These are phyloP conservation scores for Oophaga pumilio DNA, from an alignment of 2,113 vertebrate genomes.

Conservation along the genomic window DNA sequence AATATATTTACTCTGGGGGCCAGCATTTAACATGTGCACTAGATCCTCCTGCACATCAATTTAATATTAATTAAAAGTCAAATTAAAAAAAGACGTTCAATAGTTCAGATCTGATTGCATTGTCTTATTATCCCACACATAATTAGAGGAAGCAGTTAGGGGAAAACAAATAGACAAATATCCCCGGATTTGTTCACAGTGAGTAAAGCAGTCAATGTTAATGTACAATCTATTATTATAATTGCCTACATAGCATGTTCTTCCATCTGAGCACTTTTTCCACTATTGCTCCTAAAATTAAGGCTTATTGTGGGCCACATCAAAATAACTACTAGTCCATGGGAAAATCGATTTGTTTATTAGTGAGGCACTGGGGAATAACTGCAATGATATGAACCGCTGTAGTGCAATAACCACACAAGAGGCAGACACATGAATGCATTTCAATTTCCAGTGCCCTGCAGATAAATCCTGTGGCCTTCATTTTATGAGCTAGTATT, in stretches of 20 bases:
- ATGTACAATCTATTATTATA: slow-evolving; percentile 30
- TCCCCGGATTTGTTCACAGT: background rate
- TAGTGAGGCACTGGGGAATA: background rate
- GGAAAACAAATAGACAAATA: background rate
- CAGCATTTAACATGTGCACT: too few relatives aligned
- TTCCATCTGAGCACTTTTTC: background rate
- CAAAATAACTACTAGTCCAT: slow-evolving; percentile 17
- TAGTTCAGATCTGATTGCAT: background rate
- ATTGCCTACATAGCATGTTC: slow-evolving; percentile 2
- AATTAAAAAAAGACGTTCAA: background rate
- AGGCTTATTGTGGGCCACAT: slow-evolving; percentile 12
- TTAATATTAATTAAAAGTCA: too few relatives aligned
- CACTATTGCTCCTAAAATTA: background rate
- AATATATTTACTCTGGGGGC: too few relatives aligned
- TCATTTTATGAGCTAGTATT: slow-evolving; percentile 41
- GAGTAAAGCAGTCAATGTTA: slow-evolving; percentile 11
- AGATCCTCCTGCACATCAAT: too few relatives aligned
- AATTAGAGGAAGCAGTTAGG: background rate
- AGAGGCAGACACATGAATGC: slow-evolving; percentile 16
- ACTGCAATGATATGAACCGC: background rate
- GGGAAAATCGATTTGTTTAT: slow-evolving; percentile 40
- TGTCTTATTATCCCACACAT: background rate
- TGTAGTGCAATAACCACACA: slow-evolving; percentile 45
- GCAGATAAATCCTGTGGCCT: slow-evolving; percentile 37
- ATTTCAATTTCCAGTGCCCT: slow-evolving; percentile 22